Base-by-base conservation (phyloP, 2,888 invertebrate species). In the Phaonia tiefii region DNA sequence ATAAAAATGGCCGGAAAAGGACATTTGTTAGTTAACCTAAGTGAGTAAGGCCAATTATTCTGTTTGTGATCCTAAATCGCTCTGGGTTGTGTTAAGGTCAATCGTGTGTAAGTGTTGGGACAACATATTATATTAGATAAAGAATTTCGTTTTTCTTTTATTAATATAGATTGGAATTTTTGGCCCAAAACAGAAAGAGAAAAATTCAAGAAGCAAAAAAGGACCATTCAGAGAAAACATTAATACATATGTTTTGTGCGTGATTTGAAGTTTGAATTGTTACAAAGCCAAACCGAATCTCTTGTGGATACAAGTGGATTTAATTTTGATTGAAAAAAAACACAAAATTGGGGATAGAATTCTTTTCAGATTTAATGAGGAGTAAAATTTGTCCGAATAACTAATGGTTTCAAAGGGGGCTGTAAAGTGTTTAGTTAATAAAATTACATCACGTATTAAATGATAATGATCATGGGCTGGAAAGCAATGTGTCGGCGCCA, bases 261-360 rank as follows among this genome's bases (percentile, higher is more conserved):
- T 80, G 80, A 73, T 80, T 80, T 65, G 77, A 70, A 77, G 42
- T 44, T 77, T 73, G n/a, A 65, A 54, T 70, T 49, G 42, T 15
- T n/a, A n/a, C 25, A 39, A 69, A 69, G 20, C 39, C 10, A 15
- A 22, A 15, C 63, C n/a, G 8, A 20, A 1, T 20, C 17, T 20
- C 13, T 63, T 37, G 17, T 39, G 17, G 11, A 20, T 42, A 1
- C 20, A n/a, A 63, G 42, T 39, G 42, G 20, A 42, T 63, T 63
- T 63, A 3, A 10, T 11, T 42, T 22, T 63, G 63, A 63, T 63
- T 63, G 63, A 42, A 42, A n/a, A n/a, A n/a, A n/a, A n/a, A 63
- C 22, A 39, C 20, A 8, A 17, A 42, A 39, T 42, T 63, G 42
- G 31, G 31, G 31, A 5, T 31, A 31, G 2, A 3, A 22, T 17